Evolutionary conservation across 2,888 invertebrate genomes (phyloP).

Genomic region (Notodonta dromedarius): DNA sequence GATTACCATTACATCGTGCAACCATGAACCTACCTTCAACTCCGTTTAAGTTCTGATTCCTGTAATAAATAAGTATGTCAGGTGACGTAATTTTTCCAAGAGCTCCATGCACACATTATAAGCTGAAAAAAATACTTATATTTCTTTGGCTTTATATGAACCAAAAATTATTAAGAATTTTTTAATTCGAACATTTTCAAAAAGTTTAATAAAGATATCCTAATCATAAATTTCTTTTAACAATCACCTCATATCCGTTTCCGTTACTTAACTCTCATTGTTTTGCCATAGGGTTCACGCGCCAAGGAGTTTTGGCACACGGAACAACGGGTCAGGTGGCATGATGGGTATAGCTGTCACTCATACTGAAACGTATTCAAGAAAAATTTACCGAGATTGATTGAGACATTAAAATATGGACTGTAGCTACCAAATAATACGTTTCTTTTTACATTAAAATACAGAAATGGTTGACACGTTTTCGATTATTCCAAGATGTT

Average conservation of each 20-base stretch:
- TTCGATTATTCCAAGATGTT: neutral
- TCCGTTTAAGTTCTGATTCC: no score
- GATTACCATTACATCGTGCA: no score
- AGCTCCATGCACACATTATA: no score
- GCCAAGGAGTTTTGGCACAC: slow-evolving; percentile 30
- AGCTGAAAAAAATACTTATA: no score
- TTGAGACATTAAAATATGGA: neutral
- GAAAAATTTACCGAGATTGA: neutral
- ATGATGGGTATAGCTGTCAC: slow-evolving; percentile 25
- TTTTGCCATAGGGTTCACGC: slow-evolving; percentile 31
- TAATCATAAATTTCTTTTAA: slow-evolving; percentile 3
- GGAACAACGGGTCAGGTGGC: slow-evolving; percentile 25
- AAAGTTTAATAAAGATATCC: no score
- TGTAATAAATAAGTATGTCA: no score
- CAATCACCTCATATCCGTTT: slow-evolving; percentile 10
- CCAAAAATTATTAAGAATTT: no score
- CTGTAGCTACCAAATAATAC: neutral
- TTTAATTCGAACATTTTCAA: no score
- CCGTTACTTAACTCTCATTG: slow-evolving; percentile 29
- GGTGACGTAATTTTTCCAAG: no score
- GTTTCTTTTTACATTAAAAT: neutral
- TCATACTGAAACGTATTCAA: neutral
- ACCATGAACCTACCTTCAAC: no score
- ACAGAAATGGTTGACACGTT: neutral
- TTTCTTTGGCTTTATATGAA: no score